Evolutionary conservation across 2,113 vertebrate species (phyloP).

Genomic region (Anas platyrhynchos): DNA sequence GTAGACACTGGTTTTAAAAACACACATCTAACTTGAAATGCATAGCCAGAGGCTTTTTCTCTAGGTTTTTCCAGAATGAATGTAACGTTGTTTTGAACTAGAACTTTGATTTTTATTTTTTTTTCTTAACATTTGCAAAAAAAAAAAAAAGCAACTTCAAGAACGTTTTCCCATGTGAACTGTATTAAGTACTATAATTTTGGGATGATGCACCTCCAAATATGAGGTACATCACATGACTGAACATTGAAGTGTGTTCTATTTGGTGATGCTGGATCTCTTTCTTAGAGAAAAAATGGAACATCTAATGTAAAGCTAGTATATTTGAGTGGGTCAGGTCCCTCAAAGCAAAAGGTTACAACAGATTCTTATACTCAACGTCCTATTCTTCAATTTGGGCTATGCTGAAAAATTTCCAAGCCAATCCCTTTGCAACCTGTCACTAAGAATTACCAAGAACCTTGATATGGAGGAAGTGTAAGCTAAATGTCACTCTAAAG

Average conservation of each 20-base stretch:
- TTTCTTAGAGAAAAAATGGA: neutral
- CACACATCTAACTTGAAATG: rapidly evolving
- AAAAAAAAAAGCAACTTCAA: neutral
- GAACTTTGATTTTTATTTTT: neutral
- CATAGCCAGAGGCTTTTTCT: neutral
- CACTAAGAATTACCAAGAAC: neutral
- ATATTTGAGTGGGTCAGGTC: neutral
- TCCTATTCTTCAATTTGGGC: neutral
- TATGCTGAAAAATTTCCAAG: neutral
- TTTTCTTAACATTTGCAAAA: neutral
- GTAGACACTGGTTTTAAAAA: neutral
- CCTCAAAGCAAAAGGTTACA: neutral
- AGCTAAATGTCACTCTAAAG: neutral
- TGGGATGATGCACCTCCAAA: neutral
- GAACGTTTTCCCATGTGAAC: neutral
- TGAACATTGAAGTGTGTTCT: neutral
- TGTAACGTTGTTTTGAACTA: neutral
- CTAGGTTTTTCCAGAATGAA: neutral
- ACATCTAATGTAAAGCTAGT: neutral
- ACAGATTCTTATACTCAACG: neutral
- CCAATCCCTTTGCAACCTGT: neutral
- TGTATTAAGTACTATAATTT: neutral
- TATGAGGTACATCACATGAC: neutral
- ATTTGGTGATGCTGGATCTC: neutral
- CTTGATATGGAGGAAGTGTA: neutral